Conservation (phyloP, 2,797 vertebrate species). For the Mormyrus proboscirostris region DNA sequence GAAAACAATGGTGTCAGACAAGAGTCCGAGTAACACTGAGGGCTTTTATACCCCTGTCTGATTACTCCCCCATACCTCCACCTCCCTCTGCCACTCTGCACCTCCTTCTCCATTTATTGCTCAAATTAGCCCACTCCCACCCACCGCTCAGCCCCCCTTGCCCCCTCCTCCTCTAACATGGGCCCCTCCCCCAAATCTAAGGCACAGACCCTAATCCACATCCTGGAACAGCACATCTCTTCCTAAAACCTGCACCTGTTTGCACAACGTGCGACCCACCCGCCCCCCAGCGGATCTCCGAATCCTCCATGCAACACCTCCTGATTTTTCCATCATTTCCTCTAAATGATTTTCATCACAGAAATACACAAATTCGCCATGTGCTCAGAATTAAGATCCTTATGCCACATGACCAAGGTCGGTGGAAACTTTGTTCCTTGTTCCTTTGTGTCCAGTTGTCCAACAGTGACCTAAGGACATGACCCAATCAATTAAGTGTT, state of each 20-base stretch:
- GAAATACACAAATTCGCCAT: neutral
- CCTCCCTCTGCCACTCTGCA: neutral
- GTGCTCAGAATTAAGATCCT: neutral
- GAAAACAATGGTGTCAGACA: slow-evolving; percentile 51
- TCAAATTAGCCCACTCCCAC: slow-evolving; percentile 46
- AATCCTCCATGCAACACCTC: neutral
- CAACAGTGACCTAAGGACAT: slow-evolving; percentile 41
- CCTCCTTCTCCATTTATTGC: slow-evolving; percentile 41
- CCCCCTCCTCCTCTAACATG: slow-evolving; percentile 28
- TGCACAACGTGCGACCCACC: neutral
- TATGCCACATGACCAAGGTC: neutral
- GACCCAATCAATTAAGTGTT: slow-evolving; percentile 57
- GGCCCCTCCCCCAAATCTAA: slow-evolving; percentile 31
- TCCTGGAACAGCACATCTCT: neutral
- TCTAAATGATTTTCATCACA: neutral
- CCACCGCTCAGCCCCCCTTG: slow-evolving; percentile 47
- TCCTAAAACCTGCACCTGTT: slow-evolving; percentile 31
- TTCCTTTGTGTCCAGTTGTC: slow-evolving; percentile 40
- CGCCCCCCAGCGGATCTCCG: slow-evolving; percentile 40
- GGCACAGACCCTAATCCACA: slow-evolving; percentile 7
- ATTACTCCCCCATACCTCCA: slow-evolving; percentile 39
- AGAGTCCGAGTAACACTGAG: slow-evolving; percentile 34
- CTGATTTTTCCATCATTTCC: neutral
- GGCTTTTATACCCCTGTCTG: slow-evolving; percentile 60
- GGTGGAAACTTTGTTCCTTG: neutral